These are phyloP conservation scores for Protonemura montana DNA, from an alignment of 2,888 invertebrate genomes.

Conservation along the genomic window DNA sequence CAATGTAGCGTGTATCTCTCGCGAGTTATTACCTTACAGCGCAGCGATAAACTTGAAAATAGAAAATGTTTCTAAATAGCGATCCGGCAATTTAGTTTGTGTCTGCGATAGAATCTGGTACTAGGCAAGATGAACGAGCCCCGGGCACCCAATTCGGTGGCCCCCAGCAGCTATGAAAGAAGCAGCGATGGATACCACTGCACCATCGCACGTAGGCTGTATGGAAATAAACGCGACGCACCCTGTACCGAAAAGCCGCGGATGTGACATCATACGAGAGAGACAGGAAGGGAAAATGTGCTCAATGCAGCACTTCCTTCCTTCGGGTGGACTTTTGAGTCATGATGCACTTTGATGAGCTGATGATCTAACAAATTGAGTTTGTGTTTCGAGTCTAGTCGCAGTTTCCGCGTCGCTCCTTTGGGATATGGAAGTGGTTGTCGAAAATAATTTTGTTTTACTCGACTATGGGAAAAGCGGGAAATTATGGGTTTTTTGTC, in stretches of 20 bases:
- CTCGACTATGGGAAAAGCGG: too few relatives aligned
- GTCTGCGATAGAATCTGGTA: background rate
- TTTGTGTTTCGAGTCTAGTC: too few relatives aligned
- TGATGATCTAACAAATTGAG: background rate
- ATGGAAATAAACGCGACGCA: conserved; percentile 43
- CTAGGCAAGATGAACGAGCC: background rate
- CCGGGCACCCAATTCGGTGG: background rate
- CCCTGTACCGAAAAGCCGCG: conserved; percentile 78
- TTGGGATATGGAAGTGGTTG: too few relatives aligned
- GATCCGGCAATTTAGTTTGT: conserved; percentile 21
- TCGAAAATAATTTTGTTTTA: too few relatives aligned
- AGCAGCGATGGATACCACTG: background rate
- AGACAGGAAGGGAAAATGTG: conserved; percentile 28
- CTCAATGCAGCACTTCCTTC: conserved; percentile 12
- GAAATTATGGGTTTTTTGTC: too few relatives aligned
- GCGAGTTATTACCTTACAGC: background rate
- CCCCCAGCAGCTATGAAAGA: background rate
- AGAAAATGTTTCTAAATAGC: conserved; percentile 8
- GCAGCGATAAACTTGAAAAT: background rate
- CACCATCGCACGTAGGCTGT: background rate
- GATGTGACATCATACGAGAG: conserved; percentile 75
- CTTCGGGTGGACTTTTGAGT: conserved; percentile 2
- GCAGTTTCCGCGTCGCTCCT: too few relatives aligned
- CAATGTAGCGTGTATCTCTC: background rate
- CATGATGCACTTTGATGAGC: conserved; percentile 7